Evolutionary conservation across 2,113 vertebrate genomes (phyloP), one percentile per base, ranked within the genome.

Genomic region (Oryzias curvinotus): DNA sequence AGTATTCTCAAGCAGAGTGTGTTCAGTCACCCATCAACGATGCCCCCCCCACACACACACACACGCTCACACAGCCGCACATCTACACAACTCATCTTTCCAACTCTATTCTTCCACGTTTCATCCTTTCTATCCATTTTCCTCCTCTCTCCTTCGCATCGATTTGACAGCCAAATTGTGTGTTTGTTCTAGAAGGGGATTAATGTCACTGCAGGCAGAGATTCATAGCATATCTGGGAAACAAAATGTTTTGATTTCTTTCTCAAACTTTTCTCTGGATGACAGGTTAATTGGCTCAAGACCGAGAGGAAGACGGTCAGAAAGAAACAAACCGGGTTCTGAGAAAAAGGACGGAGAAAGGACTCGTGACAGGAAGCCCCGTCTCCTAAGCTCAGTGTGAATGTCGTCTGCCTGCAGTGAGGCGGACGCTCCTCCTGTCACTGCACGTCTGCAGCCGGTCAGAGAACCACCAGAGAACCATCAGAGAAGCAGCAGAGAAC

Each of bases 161-260:
- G 71, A 76, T 81, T 79, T 91, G 91, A 92, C 91, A 92, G 90
- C 81, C 82, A 92, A 91, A 92, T 90, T 89, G 89, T 87, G 88
- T 87, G 86, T 89, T 92, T 90, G 89, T 81, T 78, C 80, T 72
- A 81, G 86, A 91, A 88, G 68, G 63, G 82, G 78, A 84, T 84
- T 86, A 87, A 88, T 72, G 89, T 87, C 89, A 89, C 79, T 68
- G 67, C 63, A 51, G 77, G 73, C 80, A 57, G 52, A 82, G 77
- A 83, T 81, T 75, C 74, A 79, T 62, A 59, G 60, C 62, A 64
- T 66, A 83, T 81, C 65, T 55, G 77, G 70, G 61, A 75, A 83
- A 79, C 13, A 47, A 47, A 47, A 47, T n/a, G 68, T 50, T 45
- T 49, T 57, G 71, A 77, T 77, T 71, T 77, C 63, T 75, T 65